Evolutionary conservation across 2,888 invertebrate genomes (phyloP).

Genomic region (Marasmarcha lunaedactyla): DNA sequence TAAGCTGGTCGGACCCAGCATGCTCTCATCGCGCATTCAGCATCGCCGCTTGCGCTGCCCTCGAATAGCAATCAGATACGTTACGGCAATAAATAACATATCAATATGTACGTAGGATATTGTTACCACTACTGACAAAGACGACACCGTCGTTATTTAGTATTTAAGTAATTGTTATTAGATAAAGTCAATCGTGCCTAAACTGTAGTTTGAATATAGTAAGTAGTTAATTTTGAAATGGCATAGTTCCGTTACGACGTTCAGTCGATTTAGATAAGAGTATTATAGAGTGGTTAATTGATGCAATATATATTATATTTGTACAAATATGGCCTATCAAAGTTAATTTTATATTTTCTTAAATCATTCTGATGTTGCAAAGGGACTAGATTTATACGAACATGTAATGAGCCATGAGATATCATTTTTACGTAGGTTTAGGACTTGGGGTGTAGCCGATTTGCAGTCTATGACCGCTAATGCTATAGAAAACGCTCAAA

Average conservation of each 20-base stretch:
- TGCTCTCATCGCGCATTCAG: constrained; percentile 27
- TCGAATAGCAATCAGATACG: constrained; percentile 13
- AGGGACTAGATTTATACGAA: no score
- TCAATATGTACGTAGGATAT: constrained; percentile 39
- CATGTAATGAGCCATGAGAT: no score
- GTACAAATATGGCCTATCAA: no score
- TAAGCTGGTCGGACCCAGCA: constrained; percentile 32
- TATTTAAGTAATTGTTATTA: constrained; percentile 32
- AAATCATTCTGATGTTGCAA: no score
- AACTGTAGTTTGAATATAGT: constrained; percentile 16
- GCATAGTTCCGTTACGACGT: constrained; percentile 5
- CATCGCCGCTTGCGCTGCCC: constrained; percentile 18
- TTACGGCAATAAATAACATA: constrained; percentile 59
- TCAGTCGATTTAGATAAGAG: constrained; percentile 5
- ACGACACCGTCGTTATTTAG: constrained; percentile 50
- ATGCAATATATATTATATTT: no score
- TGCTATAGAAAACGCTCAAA: no score
- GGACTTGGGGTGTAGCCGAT: no score
- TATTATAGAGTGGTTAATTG: constrained; percentile 4
- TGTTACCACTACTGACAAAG: constrained; percentile 27
- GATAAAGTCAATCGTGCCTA: constrained; percentile 31
- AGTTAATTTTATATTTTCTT: no score
- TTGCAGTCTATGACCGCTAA: no score
- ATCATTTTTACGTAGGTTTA: no score
- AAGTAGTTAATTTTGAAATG: constrained; percentile 9